Percentiles rank a stretch among this genome's conserved stretches.
phyloP scores from a whole-genome alignment of 2,888 invertebrate species.

The Ligdia adustata region DNA sequence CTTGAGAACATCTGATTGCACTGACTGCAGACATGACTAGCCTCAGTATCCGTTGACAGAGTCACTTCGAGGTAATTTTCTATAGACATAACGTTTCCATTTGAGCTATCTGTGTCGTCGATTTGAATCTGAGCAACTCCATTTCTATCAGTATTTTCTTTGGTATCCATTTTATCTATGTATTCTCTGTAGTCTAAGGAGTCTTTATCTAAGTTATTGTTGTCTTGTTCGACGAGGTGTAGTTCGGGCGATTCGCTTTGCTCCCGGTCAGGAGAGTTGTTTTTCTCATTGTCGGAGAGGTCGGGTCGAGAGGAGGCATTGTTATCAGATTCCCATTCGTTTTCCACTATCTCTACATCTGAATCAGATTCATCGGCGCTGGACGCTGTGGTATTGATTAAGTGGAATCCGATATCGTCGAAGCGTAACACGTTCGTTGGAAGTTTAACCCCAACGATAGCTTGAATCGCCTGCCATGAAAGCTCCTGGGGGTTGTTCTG shows the following conservation, averaged over 20 bases:
- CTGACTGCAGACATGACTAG: constrained; percentile 78
- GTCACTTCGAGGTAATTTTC: constrained; percentile 82
- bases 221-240: constrained; percentile 77
- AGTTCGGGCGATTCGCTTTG: constrained; percentile 75
- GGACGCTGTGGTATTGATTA: constrained; percentile 74
- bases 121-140: constrained; percentile 61
- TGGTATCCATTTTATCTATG: constrained; percentile 70
- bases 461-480: constrained; percentile 84
- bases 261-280: constrained; percentile 70
- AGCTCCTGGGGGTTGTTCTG: constrained; percentile 85
- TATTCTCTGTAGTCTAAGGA: constrained; percentile 70
- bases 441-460: constrained; percentile 83
- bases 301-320: constrained; percentile 76
- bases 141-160: constrained; percentile 69
- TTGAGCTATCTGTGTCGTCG: constrained; percentile 77
- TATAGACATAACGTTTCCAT: constrained; percentile 80
- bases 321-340: constrained; percentile 80
- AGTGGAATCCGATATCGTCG: constrained; percentile 80
- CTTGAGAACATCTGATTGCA: constrained; percentile 80
- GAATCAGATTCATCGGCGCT: constrained; percentile 80
- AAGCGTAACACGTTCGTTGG: constrained; percentile 80
- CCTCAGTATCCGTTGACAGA: constrained; percentile 78
- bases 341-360: constrained; percentile 81
- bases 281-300: constrained; percentile 77
- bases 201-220: constrained; percentile 73